These are phyloP conservation scores for Creontiades dilutus DNA, from an alignment of 2,888 invertebrate genomes.

Conservation along the genomic window DNA sequence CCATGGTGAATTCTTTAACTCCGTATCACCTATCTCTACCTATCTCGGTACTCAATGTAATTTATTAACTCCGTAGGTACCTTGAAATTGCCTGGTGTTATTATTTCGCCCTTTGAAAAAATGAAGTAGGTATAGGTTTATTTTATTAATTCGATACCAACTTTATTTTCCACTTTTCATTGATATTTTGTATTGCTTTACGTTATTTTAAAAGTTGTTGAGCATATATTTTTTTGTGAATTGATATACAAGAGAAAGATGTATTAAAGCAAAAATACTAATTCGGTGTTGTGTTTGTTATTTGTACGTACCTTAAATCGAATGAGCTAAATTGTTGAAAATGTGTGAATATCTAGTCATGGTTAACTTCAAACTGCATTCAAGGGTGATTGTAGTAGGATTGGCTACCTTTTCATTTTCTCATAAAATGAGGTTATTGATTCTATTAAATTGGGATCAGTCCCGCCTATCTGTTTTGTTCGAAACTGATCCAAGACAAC, in stretches of 20 bases:
- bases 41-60: not conserved
- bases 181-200: conserved; percentile 21
- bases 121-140: not conserved
- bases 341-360: too few relatives aligned
- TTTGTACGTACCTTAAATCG: too few relatives aligned
- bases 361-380: too few relatives aligned
- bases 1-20: not conserved
- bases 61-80: not conserved
- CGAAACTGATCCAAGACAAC: too few relatives aligned
- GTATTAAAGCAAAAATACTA: not conserved
- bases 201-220: conserved; percentile 9
- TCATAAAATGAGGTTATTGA: too few relatives aligned
- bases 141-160: not conserved
- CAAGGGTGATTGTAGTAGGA: too few relatives aligned
- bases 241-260: conserved; percentile 11
- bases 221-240: not conserved
- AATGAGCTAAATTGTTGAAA: too few relatives aligned
- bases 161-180: not conserved
- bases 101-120: not conserved
- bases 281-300: too few relatives aligned
- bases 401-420: too few relatives aligned
- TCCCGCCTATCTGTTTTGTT: too few relatives aligned
- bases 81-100: not conserved
- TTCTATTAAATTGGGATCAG: too few relatives aligned
- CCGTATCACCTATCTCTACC: not conserved